Percentiles rank a stretch among this genome's conserved stretches.
Evolutionary conservation across 2,113 vertebrate species (phyloP).

Genomic region (Conger conger): DNA sequence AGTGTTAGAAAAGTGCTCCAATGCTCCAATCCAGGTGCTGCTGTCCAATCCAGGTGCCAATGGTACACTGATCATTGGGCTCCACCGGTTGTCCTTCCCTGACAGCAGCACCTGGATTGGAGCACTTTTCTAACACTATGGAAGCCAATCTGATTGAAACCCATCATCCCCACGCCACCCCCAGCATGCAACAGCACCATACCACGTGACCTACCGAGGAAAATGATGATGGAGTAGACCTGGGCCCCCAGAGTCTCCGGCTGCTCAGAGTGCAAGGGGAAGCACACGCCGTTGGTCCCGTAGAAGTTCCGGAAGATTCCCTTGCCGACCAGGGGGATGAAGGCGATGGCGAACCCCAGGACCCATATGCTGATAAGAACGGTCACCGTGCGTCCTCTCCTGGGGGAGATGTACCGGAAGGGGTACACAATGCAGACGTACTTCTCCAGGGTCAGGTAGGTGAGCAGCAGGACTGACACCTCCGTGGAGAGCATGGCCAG

Average conservation of each 20-base stretch:
- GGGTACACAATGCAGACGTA: slow-evolving; percentile 97
- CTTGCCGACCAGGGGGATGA: slow-evolving; percentile 84
- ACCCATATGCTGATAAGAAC: slow-evolving; percentile 88
- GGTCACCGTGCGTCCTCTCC: slow-evolving; percentile 82
- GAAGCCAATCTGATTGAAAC: not conserved
- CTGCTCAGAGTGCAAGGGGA: slow-evolving; percentile 92
- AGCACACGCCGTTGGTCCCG: slow-evolving; percentile 93
- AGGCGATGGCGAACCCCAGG: slow-evolving; percentile 84
- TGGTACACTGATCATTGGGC: too few species aligned
- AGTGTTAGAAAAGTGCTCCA: not conserved
- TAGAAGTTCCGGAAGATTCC: slow-evolving; percentile 92
- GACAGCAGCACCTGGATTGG: too few species aligned
- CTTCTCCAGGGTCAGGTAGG: slow-evolving; percentile 95
- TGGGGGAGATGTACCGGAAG: slow-evolving; percentile 86
- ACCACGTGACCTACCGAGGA: slow-evolving; percentile 80
- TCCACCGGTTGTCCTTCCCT: too few species aligned
- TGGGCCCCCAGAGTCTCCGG: slow-evolving; percentile 84
- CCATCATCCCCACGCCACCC: too few species aligned
- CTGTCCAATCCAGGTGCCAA: too few species aligned
- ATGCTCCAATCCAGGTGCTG: too few species aligned
- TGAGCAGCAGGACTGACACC: slow-evolving; percentile 92
- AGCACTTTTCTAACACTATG: not conserved
- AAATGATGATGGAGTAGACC: slow-evolving; percentile 91
- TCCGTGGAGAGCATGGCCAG: slow-evolving; percentile 96
- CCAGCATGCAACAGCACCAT: not conserved